phyloP scores from a whole-genome alignment of 35 echinoderm and acorn worm genomes.

The Amphiura filiformis region DNA sequence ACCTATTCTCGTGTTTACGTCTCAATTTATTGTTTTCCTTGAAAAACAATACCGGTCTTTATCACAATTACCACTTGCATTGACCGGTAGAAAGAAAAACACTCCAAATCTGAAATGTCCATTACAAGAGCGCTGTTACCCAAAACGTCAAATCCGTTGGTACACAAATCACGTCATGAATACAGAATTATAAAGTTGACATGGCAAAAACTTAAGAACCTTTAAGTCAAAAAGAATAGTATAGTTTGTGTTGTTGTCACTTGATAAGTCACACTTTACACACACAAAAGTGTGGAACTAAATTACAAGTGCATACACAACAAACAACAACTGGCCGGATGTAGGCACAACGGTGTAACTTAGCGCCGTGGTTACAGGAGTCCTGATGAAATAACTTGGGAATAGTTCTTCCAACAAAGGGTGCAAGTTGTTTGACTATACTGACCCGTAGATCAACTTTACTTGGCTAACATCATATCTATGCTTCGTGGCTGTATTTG shows the following conservation, averaged over 20 bases:
- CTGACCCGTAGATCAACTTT: background rate
- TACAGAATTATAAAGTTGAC: background rate
- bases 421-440: background rate
- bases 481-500: too few species aligned
- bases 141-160: background rate
- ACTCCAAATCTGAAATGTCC: background rate
- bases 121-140: background rate
- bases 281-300: background rate
- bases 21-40: too few species aligned
- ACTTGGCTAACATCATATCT: background rate
- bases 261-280: background rate
- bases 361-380: background rate
- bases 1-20: too few species aligned
- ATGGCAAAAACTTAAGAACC: background rate
- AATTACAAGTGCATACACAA: background rate
- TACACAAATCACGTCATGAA: background rate
- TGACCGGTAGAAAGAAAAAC: background rate
- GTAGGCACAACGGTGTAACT: background rate
- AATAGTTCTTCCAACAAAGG: background rate
- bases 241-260: background rate
- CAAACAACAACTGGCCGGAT: constrained; percentile 3
- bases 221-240: background rate
- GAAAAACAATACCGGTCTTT: too few species aligned
- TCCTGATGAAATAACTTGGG: background rate
- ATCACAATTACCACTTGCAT: too few species aligned